phyloP scores from a whole-genome alignment of 2,113 vertebrate genomes.

The Takifugu flavidus region DNA sequence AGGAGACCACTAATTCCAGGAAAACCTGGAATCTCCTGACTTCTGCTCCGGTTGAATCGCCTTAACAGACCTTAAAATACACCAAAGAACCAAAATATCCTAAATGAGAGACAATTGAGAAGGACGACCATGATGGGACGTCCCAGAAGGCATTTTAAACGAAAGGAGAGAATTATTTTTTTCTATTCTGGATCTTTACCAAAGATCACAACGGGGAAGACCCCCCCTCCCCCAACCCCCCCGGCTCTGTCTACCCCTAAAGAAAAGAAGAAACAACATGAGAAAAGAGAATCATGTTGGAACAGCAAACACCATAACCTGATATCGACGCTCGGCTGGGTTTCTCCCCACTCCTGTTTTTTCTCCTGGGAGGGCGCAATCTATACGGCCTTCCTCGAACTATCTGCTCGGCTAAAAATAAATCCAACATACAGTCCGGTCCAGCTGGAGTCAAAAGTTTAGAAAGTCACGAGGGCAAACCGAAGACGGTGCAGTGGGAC shows the following conservation, averaged over 20 bases:
- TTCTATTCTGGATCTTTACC: slow-evolving; percentile 57
- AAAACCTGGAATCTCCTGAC: too few relatives aligned
- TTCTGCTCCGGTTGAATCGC: too few relatives aligned
- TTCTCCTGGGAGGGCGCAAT: slow-evolving; percentile 50
- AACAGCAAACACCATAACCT: slow-evolving; percentile 74
- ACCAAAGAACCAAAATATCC: neutral
- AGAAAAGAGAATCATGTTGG: slow-evolving; percentile 60
- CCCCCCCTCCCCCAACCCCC: slow-evolving; percentile 48
- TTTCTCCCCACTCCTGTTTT: slow-evolving; percentile 55
- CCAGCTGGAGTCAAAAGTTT: slow-evolving; percentile 20
- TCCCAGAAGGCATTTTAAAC: slow-evolving; percentile 30
- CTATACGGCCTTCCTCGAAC: slow-evolving; percentile 58
- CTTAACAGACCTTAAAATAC: too few relatives aligned
- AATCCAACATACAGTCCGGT: slow-evolving; percentile 31
- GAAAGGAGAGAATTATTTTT: slow-evolving; percentile 53
- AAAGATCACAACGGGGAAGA: slow-evolving; percentile 59
- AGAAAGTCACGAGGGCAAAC: slow-evolving; percentile 15
- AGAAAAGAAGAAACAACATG: slow-evolving; percentile 65
- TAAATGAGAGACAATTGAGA: slow-evolving; percentile 22
- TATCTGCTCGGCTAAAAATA: slow-evolving; percentile 61
- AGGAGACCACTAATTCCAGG: too few relatives aligned
- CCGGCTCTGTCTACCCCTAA: slow-evolving; percentile 57
- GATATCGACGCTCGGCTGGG: slow-evolving; percentile 64
- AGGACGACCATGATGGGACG: slow-evolving; percentile 25
- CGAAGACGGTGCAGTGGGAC: neutral